These are phyloP conservation scores for Fissipunctia ypsillon DNA, from an alignment of 2,888 invertebrate genomes.

Conservation along the genomic window DNA sequence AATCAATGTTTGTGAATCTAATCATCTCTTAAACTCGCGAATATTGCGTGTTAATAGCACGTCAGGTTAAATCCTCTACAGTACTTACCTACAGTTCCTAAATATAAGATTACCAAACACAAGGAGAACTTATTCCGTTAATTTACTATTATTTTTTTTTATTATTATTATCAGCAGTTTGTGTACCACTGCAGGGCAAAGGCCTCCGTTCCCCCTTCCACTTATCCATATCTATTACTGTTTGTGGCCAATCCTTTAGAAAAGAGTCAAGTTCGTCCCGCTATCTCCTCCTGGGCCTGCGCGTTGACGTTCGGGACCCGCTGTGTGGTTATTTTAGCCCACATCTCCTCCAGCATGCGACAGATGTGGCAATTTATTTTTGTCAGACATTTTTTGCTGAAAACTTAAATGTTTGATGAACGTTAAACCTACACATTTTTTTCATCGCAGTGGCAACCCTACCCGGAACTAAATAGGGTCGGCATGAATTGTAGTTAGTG, in stretches of 20 bases:
- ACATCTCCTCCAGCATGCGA: neutral
- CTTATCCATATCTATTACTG: neutral
- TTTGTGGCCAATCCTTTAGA: neutral
- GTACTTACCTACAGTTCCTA: too few relatives aligned
- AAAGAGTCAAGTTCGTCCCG: neutral
- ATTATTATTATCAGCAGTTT: neutral
- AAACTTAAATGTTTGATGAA: neutral
- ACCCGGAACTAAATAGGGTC: constrained; percentile 43
- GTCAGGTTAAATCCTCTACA: too few relatives aligned
- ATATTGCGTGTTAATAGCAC: too few relatives aligned
- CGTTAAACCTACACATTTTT: neutral
- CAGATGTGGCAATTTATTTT: neutral
- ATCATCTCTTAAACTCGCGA: too few relatives aligned
- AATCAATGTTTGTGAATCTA: too few relatives aligned
- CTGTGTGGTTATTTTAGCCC: neutral
- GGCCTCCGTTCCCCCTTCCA: too few relatives aligned
- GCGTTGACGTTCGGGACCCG: neutral
- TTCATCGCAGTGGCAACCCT: constrained; percentile 24
- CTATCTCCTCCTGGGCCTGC: neutral
- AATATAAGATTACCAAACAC: neutral
- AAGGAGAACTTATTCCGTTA: too few relatives aligned
- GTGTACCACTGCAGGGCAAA: neutral
- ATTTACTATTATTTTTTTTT: too few relatives aligned
- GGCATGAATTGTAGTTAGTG: constrained; percentile 66
- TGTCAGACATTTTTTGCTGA: neutral